A percentile compares a stretch with the other conserved stretches of the same genome.
These are phyloP conservation scores for Takifugu ocellatus DNA, from an alignment of 2,797 vertebrate genomes.

Conservation along the genomic window DNA sequence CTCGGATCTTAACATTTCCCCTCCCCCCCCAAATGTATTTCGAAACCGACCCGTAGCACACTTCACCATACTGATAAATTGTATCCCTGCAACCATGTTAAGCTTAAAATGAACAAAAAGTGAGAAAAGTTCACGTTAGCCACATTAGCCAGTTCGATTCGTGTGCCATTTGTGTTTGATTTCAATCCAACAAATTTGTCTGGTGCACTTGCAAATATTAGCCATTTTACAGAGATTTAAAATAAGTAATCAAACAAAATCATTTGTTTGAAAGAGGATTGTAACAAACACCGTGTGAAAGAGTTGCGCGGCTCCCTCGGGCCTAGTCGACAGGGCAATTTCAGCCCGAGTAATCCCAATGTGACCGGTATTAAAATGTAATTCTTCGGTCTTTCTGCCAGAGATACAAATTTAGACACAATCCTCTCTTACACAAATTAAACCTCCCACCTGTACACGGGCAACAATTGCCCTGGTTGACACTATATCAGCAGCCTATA, in stretches of 20 bases:
- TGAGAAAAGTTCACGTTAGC: slow-evolving; percentile 18
- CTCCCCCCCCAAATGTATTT: background rate
- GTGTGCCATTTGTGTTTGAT: slow-evolving; percentile 5
- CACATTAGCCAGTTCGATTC: slow-evolving; percentile 15
- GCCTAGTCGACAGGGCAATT: slow-evolving; percentile 44
- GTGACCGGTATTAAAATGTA: slow-evolving; percentile 31
- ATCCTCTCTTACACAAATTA: background rate
- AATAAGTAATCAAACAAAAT: no score
- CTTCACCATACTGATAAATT: background rate
- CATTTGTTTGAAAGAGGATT: rapidly evolving
- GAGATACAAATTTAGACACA: rapidly evolving
- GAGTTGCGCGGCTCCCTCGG: slow-evolving; percentile 44
- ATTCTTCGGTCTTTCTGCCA: background rate
- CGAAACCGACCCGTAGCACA: background rate
- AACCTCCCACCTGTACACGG: rapidly evolving
- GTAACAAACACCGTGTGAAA: background rate
- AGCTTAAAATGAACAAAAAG: background rate
- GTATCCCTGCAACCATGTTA: background rate
- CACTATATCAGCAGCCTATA: background rate
- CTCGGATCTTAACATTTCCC: background rate
- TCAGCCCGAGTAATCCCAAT: slow-evolving; percentile 35
- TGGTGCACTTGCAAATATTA: background rate
- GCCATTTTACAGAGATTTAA: background rate
- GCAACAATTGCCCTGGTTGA: background rate
- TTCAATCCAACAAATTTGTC: background rate